Base-by-base conservation (phyloP, 2,113 vertebrate species). In the Nymphicus hollandicus region DNA sequence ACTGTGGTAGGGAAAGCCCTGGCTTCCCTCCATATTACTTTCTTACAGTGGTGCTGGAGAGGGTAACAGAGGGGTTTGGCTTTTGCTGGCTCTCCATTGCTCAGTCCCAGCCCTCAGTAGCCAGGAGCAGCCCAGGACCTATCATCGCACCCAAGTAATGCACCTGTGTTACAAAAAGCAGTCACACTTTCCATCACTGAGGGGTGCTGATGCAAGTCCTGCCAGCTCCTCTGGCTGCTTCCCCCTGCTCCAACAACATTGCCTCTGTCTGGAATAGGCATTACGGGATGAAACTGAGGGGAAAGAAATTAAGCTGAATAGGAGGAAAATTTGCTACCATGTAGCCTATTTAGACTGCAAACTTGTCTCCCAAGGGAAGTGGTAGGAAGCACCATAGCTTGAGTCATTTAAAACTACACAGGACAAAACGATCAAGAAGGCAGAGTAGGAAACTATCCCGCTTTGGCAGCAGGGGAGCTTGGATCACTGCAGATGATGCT, bases 311-410 rank as follows among this genome's bases (percentile, higher is more conserved):
- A 55, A 77, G 91, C 93, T 95, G 94, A 95, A 84, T 13, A 52
- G 11, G n/a, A 74, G 95, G 96, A 97, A 96, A 95, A 91, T 69
- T 65, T 97, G 90, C 93, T 88, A 91, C 93, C 82, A 70, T 52
- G 23, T 65, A 90, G 44, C 76, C 64, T 78, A 60, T 91, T 90
- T 58, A 90, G 88, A 39, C 56, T 74, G 79, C 47, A 92, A 80
- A 93, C 66, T 85, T 20, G 41, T 52, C n/a, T 91, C 94, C 95
- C 93, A 23, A 23, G 85, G 84, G 93, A 82, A 65, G 23, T 33
- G 68, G 55, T 15, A 83, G 86, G 90, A 95, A 97, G 76, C 77
- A 88, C 84, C 80, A 41, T 84, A 86, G 76, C 46, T 63, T 79
- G 79, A 94, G 58, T 88, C 73, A 91, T 31, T 85, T 28, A 70